A percentile compares a stretch with the other conserved stretches of the same genome.
phyloP scores from a whole-genome alignment of 2,888 invertebrate species.

The Glyphotaelius pellucidus region DNA sequence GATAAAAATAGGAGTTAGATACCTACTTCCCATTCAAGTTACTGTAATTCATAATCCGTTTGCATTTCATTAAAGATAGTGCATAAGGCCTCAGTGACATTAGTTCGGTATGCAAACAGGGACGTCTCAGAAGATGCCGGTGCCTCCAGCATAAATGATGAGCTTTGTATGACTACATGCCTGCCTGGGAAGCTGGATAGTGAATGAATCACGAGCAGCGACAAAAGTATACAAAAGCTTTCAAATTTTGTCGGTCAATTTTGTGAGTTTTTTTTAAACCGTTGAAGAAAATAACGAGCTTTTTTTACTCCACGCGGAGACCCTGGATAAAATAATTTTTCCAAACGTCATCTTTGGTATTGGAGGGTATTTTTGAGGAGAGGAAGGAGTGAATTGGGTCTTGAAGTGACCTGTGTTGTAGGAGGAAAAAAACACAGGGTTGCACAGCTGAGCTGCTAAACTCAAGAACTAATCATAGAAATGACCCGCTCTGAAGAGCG shows the following conservation, averaged over 20 bases:
- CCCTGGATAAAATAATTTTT: too few species aligned
- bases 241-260: neutral
- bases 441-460: too few species aligned
- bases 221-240: neutral
- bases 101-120: slow-evolving; percentile 61
- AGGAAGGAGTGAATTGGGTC: too few species aligned
- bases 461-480: too few species aligned
- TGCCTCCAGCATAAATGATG: slow-evolving; percentile 58
- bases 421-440: too few species aligned
- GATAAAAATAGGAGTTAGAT: neutral
- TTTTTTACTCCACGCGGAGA: too few species aligned
- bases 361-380: too few species aligned
- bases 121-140: slow-evolving; percentile 47
- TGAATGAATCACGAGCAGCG: slow-evolving; percentile 16
- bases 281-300: too few species aligned
- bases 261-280: neutral
- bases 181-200: slow-evolving; percentile 17
- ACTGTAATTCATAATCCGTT: slow-evolving; percentile 25
- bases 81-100: slow-evolving; percentile 55
- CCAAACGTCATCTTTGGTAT: too few species aligned
- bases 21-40: neutral
- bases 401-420: too few species aligned
- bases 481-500: too few species aligned
- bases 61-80: slow-evolving; percentile 56
- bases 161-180: slow-evolving; percentile 33